Percentiles rank a stretch among this genome's conserved stretches.
Evolutionary conservation across 2,888 invertebrate species (phyloP).

Genomic region (Pyrrhia umbra): DNA sequence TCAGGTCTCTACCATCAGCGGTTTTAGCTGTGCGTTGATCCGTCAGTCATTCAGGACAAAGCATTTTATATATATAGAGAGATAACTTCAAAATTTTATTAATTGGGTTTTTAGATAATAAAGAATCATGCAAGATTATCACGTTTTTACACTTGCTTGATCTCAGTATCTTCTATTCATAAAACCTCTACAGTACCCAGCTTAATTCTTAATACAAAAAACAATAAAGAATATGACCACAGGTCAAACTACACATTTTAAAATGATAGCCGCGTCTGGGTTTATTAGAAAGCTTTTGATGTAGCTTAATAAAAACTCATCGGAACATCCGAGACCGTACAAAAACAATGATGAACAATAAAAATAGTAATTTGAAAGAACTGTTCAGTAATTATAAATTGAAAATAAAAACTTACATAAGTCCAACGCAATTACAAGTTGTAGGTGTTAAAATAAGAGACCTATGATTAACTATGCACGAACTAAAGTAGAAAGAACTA

Average conservation of each 20-base stretch:
- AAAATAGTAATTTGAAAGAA: constrained; percentile 34
- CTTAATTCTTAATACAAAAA: too few species aligned
- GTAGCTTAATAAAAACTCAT: neutral
- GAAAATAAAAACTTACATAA: constrained; percentile 48
- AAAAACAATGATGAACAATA: constrained; percentile 48
- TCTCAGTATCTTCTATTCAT: too few species aligned
- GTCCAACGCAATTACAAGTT: constrained; percentile 22
- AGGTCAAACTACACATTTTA: neutral
- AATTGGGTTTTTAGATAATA: too few species aligned
- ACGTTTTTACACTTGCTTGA: too few species aligned
- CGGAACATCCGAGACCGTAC: neutral
- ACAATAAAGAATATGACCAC: constrained; percentile 5
- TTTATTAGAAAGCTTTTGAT: constrained; percentile 31
- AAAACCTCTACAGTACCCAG: too few species aligned
- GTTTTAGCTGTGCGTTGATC: too few species aligned
- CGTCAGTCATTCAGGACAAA: too few species aligned
- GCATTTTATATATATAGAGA: too few species aligned
- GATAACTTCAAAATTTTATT: too few species aligned
- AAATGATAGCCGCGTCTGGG: constrained; percentile 4
- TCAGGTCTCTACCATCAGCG: too few species aligned
- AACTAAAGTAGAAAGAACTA: constrained; percentile 54
- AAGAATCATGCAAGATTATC: too few species aligned
- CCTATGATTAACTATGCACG: constrained; percentile 55
- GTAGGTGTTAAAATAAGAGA: constrained; percentile 56
- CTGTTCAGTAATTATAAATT: constrained; percentile 38